Conservation (phyloP, 2,888 invertebrate genomes). For the Lordiphosa fenestrarum region DNA sequence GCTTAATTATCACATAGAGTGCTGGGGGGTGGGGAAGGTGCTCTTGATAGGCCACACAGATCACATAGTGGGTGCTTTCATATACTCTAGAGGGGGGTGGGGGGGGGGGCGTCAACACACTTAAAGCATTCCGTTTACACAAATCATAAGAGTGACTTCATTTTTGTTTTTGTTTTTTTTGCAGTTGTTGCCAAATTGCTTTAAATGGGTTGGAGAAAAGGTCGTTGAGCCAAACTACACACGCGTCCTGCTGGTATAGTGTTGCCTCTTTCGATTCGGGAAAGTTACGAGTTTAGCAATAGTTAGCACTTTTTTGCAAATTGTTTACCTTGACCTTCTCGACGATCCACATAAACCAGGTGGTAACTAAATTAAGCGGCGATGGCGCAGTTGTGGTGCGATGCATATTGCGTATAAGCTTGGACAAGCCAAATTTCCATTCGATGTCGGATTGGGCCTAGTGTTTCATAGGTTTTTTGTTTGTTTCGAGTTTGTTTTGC, state of each 20-base stretch:
- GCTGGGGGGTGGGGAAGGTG: constrained; percentile 7
- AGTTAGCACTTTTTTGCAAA: constrained; percentile 10
- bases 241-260: constrained; percentile 26
- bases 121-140: constrained; percentile 59
- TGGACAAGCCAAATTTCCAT: constrained; percentile 99
- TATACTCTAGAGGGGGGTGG: constrained; percentile 6
- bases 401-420: constrained; percentile 99
- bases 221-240: constrained; percentile 60
- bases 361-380: constrained; percentile 97
- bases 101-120: constrained; percentile 47
- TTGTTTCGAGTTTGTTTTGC: constrained; percentile 21
- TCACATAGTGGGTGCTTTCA: constrained; percentile 9
- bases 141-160: constrained; percentile 32
- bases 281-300: constrained; percentile 24
- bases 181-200: constrained; percentile 78
- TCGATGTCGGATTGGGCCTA: constrained; percentile 99
- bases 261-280: constrained; percentile 36
- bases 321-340: constrained; percentile 87
- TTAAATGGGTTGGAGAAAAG: constrained; percentile 80
- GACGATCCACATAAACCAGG: constrained; percentile 93
- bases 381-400: constrained; percentile 98
- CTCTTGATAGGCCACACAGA: constrained; percentile 3
- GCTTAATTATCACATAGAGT: constrained; percentile 21
- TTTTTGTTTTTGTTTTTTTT: constrained; percentile 14
- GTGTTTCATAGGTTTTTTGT: constrained; percentile 64